phyloP scores from a whole-genome alignment of 2,797 vertebrate genomes.

The Capromys pilorides region DNA sequence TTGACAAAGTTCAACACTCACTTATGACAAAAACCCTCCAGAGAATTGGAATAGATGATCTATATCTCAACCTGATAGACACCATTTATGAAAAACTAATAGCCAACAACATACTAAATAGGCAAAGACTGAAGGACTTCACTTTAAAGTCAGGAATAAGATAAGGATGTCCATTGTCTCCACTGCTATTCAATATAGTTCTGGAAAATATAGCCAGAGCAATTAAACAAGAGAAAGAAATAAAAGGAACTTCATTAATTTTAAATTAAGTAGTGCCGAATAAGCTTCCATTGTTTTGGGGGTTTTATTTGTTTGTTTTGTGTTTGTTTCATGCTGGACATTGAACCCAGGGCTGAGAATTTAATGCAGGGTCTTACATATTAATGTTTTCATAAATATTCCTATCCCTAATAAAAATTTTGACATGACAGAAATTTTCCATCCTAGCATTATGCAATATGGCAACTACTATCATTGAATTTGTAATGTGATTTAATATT shows the following conservation, averaged over 20 bases:
- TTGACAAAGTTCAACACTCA: too few species aligned
- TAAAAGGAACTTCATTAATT: not conserved
- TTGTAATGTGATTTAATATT: constrained; percentile 20
- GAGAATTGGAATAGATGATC: too few species aligned
- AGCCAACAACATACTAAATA: too few species aligned
- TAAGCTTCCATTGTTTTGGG: not conserved
- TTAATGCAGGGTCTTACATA: not conserved
- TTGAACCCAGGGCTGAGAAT: not conserved
- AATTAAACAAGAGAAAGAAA: too few species aligned
- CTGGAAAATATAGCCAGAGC: too few species aligned
- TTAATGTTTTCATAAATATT: not conserved
- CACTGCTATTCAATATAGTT: too few species aligned
- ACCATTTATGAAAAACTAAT: too few species aligned
- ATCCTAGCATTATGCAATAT: not conserved
- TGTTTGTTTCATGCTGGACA: not conserved
- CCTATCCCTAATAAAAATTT: not conserved
- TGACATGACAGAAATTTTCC: not conserved
- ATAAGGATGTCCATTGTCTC: too few species aligned
- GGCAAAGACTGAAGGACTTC: too few species aligned
- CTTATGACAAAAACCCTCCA: too few species aligned
- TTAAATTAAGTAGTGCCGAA: not conserved
- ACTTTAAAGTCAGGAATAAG: too few species aligned
- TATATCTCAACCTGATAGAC: too few species aligned
- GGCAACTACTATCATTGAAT: not conserved
- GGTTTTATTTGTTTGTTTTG: not conserved